A percentile compares a stretch with the other conserved stretches of the same genome.
Conservation (phyloP, 2,888 invertebrate species). For the Doris montereyensis region DNA sequence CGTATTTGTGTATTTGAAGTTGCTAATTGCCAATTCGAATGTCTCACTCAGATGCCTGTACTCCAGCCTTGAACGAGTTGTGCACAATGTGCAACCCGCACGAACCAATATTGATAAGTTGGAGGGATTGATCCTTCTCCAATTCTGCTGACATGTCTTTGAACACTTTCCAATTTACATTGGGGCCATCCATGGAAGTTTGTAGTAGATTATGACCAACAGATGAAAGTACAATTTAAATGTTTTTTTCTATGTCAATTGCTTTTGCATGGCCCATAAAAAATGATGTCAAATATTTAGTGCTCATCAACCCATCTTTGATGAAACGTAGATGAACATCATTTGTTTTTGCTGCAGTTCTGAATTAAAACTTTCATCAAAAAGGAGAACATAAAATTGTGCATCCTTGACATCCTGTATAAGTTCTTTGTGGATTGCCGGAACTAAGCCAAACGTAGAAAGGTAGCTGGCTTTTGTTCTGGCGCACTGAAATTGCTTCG, state of each 20-base stretch:
- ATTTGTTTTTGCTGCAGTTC: constrained; percentile 48
- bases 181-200: no score
- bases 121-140: no score
- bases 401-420: neutral
- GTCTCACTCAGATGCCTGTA: no score
- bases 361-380: constrained; percentile 47
- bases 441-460: constrained; percentile 39
- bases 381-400: constrained; percentile 42
- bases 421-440: constrained; percentile 30
- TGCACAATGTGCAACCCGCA: no score
- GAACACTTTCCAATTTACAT: no score
- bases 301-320: constrained; percentile 37
- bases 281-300: constrained; percentile 42
- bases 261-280: constrained; percentile 45
- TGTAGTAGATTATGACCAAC: no score
- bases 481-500: constrained; percentile 39
- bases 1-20: no score
- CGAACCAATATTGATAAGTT: no score
- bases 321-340: constrained; percentile 46
- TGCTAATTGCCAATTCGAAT: no score
- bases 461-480: constrained; percentile 42
- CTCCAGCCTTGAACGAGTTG: no score
- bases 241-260: constrained; percentile 26
- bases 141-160: no score
- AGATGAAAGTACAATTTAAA: no score